These are phyloP conservation scores for Apis laboriosa DNA, from an alignment of 1,140 invertebrate genomes.

Conservation along the genomic window DNA sequence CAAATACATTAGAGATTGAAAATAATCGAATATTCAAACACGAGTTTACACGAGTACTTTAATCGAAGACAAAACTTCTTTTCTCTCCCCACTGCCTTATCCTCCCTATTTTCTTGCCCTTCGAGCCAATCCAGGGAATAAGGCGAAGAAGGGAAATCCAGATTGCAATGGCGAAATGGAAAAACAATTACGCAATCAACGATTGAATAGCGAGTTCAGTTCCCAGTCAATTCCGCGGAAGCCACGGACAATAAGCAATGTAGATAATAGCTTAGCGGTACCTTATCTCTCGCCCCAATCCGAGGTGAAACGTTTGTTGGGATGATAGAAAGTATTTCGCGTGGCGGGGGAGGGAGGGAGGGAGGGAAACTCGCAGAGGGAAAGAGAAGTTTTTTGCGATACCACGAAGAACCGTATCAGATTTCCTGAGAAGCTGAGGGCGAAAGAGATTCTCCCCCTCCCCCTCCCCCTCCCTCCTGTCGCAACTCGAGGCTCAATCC, in stretches of 20 bases:
- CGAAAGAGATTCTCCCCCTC: constrained; percentile 29
- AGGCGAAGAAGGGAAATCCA: too few species aligned
- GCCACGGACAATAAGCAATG: constrained; percentile 53
- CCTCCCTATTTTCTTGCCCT: neutral
- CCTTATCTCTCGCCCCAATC: constrained; percentile 32
- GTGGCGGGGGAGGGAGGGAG: neutral
- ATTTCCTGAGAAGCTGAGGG: constrained; percentile 50
- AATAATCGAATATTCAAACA: constrained; percentile 44
- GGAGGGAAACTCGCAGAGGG: constrained; percentile 40
- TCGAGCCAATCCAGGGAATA: neutral
- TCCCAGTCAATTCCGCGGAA: constrained; percentile 43
- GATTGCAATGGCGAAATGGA: constrained; percentile 3
- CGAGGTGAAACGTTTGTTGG: constrained; percentile 39
- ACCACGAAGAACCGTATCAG: constrained; percentile 60
- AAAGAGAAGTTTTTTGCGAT: constrained; percentile 59
- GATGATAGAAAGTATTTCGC: constrained; percentile 60
- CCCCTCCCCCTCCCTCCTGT: neutral
- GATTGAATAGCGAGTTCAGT: constrained; percentile 24
- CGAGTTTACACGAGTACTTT: constrained; percentile 34
- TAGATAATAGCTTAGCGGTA: constrained; percentile 43
- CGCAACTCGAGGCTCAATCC: constrained; percentile 41
- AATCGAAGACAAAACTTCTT: constrained; percentile 28
- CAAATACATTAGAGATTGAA: constrained; percentile 12
- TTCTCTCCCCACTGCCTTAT: too few species aligned
- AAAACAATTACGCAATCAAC: constrained; percentile 44